Conservation (phyloP, 1,140 invertebrate species). For the Scaptomyza hsui region DNA sequence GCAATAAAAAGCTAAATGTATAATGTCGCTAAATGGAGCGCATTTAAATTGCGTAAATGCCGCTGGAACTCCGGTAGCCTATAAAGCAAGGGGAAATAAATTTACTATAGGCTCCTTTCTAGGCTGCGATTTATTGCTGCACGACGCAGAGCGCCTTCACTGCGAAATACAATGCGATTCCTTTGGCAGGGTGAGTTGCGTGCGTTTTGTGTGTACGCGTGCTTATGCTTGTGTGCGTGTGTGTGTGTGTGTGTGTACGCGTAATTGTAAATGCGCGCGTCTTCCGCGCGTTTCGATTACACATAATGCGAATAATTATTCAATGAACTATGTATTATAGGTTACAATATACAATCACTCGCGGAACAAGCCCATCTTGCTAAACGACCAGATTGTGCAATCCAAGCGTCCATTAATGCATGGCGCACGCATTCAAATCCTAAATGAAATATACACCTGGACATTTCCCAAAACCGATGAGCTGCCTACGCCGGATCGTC, state of each 20-base stretch:
- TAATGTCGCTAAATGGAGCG: slow-evolving; percentile 73
- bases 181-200: slow-evolving; percentile 73
- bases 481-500: slow-evolving; percentile 56
- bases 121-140: slow-evolving; percentile 59
- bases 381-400: slow-evolving; percentile 58
- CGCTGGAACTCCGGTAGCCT: slow-evolving; percentile 33
- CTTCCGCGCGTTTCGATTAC: slow-evolving; percentile 4
- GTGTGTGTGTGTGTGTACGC: not conserved
- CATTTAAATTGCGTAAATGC: slow-evolving; percentile 63
- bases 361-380: slow-evolving; percentile 37
- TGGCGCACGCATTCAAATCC: slow-evolving; percentile 60
- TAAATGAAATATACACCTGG: slow-evolving; percentile 65
- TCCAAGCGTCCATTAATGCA: slow-evolving; percentile 62
- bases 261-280: slow-evolving; percentile 20
- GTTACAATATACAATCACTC: slow-evolving; percentile 71
- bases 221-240: not conserved
- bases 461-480: slow-evolving; percentile 52
- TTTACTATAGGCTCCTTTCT: slow-evolving; percentile 71
- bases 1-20: slow-evolving; percentile 43
- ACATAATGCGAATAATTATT: not conserved
- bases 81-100: slow-evolving; percentile 67
- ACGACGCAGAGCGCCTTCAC: slow-evolving; percentile 58
- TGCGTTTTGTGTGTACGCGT: not conserved
- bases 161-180: slow-evolving; percentile 76
- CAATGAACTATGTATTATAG: slow-evolving; percentile 27